These are phyloP conservation scores for Tolypeutes matacus DNA, from an alignment of 2,797 vertebrate species.

Conservation along the genomic window DNA sequence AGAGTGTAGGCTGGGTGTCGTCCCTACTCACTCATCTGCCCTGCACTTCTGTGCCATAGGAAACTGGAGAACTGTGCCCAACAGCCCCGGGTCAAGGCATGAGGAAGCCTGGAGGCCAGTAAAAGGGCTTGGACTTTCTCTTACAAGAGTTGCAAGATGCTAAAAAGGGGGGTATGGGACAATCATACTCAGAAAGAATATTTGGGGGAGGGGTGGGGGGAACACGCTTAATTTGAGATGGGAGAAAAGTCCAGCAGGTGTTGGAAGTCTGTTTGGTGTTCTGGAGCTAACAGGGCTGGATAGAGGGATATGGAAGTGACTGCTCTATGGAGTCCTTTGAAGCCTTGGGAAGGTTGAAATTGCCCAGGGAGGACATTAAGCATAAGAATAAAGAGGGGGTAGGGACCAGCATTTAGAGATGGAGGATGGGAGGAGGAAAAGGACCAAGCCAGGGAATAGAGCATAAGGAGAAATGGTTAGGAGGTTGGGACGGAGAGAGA, in stretches of 20 bases:
- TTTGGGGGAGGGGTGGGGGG: too few relatives aligned
- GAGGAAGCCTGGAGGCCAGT: background rate
- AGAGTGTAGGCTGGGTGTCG: background rate
- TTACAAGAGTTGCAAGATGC: background rate
- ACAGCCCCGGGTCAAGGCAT: fast-evolving
- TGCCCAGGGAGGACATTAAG: background rate
- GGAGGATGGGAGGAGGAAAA: background rate
- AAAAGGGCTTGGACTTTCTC: background rate
- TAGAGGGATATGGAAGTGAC: background rate
- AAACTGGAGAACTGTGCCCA: background rate
- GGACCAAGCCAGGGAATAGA: background rate
- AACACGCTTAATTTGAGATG: background rate
- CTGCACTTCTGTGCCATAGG: too few relatives aligned
- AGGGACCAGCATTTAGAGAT: background rate
- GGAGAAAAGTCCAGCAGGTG: background rate
- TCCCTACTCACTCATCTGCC: too few relatives aligned
- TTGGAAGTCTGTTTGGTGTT: background rate
- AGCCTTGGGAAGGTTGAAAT: background rate
- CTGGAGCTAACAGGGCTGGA: background rate
- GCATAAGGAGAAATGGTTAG: background rate
- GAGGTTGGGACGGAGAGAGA: background rate
- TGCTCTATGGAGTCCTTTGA: background rate
- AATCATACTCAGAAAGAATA: background rate
- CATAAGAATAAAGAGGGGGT: background rate
- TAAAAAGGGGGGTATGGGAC: background rate